Base-by-base conservation (phyloP, 2,888 invertebrate genomes). In the Tetragonula carbonaria region DNA sequence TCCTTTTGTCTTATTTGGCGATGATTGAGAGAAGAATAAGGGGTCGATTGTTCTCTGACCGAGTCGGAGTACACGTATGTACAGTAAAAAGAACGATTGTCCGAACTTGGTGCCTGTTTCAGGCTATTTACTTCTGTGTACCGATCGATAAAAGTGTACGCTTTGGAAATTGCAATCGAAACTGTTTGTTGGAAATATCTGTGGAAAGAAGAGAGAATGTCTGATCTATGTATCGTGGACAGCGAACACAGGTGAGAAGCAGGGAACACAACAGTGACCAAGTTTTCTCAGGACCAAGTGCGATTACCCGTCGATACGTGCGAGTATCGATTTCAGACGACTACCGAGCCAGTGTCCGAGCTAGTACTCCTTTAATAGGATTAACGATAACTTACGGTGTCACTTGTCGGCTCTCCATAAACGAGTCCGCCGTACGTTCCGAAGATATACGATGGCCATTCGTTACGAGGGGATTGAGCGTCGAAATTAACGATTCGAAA, bases 361-460 rank as follows among this genome's bases (percentile, higher is more conserved):
- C 82, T 86, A 86, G 89, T 89, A 84, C 87, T 89, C 80, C 86
- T 89, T 89, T 89, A 88, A 89, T 87, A 88, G 85, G 88, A 89
- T 88, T 88, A 89, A 89, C 89, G 89, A 84, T 88, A 33, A 89
- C 84, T 81, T 66, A 80, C 80, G 80, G 83, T 87, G 87, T 87
- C 86, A 89, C 84, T 89, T 88, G 89, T 89, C 85, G 82, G 78
- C 80, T 86, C 66, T 79, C 80, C 78, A 78, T 78, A 78, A 82
- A 78, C 86, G 75, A 79, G 68, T 75, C 66, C 73, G 65, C 74
- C 11, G 79, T 80, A 63, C 33, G 66, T 50, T 65, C 72, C 13
- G 70, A 80, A 89, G 89, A 89, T 89, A 89, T 89, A 89, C 87
- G 85, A 78, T 73, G 77, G 82, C 86, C 78, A 85, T 89, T 85